phyloP scores from a whole-genome alignment of 2,113 vertebrate genomes.

The Siniperca chuatsi region DNA sequence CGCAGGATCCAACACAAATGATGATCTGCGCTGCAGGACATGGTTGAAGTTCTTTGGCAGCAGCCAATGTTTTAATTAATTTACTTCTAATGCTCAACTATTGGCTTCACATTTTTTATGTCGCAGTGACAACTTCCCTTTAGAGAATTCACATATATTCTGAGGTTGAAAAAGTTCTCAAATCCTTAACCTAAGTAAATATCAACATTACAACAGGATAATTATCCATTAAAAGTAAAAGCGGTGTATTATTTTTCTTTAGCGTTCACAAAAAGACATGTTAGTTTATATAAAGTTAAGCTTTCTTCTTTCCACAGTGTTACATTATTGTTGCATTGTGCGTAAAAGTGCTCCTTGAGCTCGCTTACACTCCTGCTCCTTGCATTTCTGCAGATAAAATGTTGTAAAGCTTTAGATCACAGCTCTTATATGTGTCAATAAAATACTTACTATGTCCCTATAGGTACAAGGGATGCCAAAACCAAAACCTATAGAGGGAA shows the following conservation, averaged over 20 bases:
- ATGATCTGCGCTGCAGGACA: slow-evolving; percentile 53
- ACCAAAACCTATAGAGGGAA: too few species aligned
- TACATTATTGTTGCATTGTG: too few species aligned
- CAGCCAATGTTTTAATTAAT: slow-evolving; percentile 50
- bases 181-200: neutral
- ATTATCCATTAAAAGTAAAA: neutral
- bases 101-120: slow-evolving; percentile 23
- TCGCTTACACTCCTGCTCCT: too few species aligned
- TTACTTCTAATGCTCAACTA: slow-evolving; percentile 16
- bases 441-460: too few species aligned
- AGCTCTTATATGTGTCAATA: too few species aligned
- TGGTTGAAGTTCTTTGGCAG: slow-evolving; percentile 39
- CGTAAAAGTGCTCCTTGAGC: too few species aligned
- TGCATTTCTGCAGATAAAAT: too few species aligned
- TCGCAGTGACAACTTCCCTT: slow-evolving; percentile 23
- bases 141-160: slow-evolving; percentile 7
- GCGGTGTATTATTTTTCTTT: neutral
- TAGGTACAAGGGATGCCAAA: too few species aligned
- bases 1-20: slow-evolving; percentile 70
- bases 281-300: neutral
- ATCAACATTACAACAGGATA: neutral
- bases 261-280: neutral
- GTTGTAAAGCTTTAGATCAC: too few species aligned
- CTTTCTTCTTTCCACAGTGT: neutral
- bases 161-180: neutral